Evolutionary conservation across 2,797 vertebrate genomes (phyloP), one percentile per base, ranked within the genome.

Genomic region (Epinephelus awoara): DNA sequence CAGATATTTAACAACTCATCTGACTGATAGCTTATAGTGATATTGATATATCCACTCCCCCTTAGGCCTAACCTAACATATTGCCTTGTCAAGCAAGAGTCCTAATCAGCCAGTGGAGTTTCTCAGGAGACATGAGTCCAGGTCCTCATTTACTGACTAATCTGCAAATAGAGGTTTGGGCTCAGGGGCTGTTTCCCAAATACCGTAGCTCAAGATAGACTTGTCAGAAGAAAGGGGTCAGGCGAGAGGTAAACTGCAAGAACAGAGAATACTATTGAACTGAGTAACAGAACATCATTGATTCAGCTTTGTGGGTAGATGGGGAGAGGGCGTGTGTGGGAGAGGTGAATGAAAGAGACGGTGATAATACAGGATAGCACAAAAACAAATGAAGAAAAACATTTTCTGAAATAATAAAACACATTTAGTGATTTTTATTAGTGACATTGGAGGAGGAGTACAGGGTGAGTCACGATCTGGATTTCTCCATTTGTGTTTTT

Each of bases 381-480:
- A 15, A n/a, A 75, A 50, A 29, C 40, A 73, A 47, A 50, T 9
- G 51, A 42, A 34, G 46, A 15, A 34, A 54, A 34, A 29, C 8
- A 5, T 17, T 66, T 51, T 56, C 12, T 52, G 27, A 55, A 73
- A 59, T 73, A 25, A 69, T 57, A 44, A 57, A 74, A 59, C 46
- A 4, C 38, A 15, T 57, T 68, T 23, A 23, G 56, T 19, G 17
- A 18, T 49, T 64, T 66, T 11, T 66, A 42, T 52, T 2, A 49
- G n/a, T 29, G 21, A 10, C 14, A 42, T 2, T 18, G 19, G 38
- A 75, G 66, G 54, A 63, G 73, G 77, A 74, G 25, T 63, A 12
- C 19, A 19, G 34, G 29, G 64, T 77, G 76, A 80, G 27, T 82
- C 75, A 64, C 8, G 21, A 59, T 57, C 23, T 44, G 11, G 6